phyloP scores from a whole-genome alignment of 2,797 vertebrate species.

The Gallirallus australis region DNA sequence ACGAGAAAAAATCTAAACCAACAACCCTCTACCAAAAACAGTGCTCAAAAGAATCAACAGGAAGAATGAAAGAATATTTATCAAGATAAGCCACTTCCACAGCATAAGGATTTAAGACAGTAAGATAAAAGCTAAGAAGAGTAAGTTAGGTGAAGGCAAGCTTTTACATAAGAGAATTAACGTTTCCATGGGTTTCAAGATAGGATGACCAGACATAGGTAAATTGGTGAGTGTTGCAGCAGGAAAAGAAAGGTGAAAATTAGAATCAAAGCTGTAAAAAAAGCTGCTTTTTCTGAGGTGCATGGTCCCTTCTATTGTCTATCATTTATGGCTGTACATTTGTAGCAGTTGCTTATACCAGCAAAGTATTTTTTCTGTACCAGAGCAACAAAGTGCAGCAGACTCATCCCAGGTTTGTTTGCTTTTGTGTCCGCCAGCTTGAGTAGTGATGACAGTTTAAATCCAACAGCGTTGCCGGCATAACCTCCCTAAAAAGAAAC shows the following conservation, averaged over 20 bases:
- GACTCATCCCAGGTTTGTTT: constrained; percentile 98
- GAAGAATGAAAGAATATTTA: not conserved
- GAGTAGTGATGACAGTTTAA: constrained; percentile 96
- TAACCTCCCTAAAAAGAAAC: constrained; percentile 89
- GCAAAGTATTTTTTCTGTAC: constrained; percentile 75
- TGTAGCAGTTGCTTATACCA: not conserved
- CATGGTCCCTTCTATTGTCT: not conserved
- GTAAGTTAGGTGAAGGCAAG: not conserved
- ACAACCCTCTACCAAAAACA: not conserved
- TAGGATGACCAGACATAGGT: not conserved
- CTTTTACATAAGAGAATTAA: not conserved
- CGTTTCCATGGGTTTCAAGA: not conserved
- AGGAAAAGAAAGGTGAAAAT: not conserved
- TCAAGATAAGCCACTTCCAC: not conserved
- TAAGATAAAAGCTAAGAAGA: not conserved
- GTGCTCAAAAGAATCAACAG: not conserved
- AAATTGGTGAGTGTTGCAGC: not conserved
- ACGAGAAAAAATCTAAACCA: rapidly evolving
- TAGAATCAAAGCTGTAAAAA: not conserved
- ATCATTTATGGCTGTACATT: not conserved
- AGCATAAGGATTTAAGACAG: not conserved
- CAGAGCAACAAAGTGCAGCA: constrained; percentile 97
- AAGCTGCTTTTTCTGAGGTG: not conserved
- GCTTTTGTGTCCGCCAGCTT: constrained; percentile 97
- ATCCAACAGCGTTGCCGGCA: constrained; percentile 96